Evolutionary conservation across 30 jellyfish, hydroid and myxozoan species (phyloP).

Genomic region (Calvadosia cruxmelitensis): DNA sequence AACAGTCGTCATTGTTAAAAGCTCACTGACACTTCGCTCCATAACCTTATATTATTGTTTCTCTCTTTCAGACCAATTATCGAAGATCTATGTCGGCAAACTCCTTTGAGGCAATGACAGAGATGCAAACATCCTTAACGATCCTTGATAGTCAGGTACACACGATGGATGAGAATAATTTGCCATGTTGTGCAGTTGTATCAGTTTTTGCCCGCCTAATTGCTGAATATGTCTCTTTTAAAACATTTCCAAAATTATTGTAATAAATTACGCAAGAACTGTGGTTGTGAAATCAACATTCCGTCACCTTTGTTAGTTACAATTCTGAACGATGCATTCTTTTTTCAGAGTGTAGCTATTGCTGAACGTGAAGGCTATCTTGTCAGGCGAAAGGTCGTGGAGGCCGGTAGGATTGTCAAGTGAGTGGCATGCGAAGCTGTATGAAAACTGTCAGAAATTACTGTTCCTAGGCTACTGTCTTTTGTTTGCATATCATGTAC

Average conservation of each 20-base stretch:
- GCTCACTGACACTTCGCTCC: not conserved
- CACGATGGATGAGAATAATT: too few species aligned
- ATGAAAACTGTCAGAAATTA: too few species aligned
- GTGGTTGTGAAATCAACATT: too few species aligned
- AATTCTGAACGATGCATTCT: not conserved
- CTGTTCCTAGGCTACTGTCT: too few species aligned
- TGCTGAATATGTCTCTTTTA: too few species aligned
- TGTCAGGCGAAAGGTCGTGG: constrained; percentile 27
- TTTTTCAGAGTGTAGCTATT: constrained; percentile 3
- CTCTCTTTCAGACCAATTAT: not conserved
- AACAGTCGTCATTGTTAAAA: not conserved
- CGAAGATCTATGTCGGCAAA: constrained; percentile 7
- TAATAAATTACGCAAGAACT: too few species aligned
- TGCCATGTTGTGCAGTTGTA: too few species aligned
- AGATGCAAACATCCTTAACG: constrained; percentile 4
- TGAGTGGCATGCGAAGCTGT: too few species aligned
- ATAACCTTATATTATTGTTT: not conserved
- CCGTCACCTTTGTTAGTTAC: too few species aligned
- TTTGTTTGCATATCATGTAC: too few species aligned
- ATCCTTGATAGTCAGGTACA: constrained; percentile 8
- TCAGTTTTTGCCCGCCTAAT: too few species aligned
- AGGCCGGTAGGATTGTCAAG: constrained; percentile 30
- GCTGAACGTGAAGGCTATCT: constrained; percentile 39
- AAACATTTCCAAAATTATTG: too few species aligned
- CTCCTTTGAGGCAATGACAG: constrained; percentile 6